Base-by-base conservation (phyloP, 1,140 invertebrate species). In the Drosophila miranda region DNA sequence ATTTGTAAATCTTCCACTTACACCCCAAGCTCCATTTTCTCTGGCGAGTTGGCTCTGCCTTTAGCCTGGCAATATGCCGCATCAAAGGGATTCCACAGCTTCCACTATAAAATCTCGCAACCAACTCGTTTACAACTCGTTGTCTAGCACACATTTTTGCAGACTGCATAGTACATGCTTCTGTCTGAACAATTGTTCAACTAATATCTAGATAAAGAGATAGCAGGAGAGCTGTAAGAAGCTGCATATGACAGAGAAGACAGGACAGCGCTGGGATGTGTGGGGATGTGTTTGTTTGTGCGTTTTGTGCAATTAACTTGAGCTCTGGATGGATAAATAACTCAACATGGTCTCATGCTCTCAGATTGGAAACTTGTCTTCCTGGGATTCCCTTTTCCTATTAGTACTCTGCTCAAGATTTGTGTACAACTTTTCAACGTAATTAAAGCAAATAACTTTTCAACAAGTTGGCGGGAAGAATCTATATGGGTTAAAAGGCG, bases 121-220 rank as follows among this genome's bases (percentile, higher is more conserved):
- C 50, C 46, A 51, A 38, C 54, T 71, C 42, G 16, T 42, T 71
- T 11, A 46, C 28, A 48, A 38, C 55, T 26, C 49, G 38, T 61
- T 71, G 66, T 52, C 52, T 71, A 43, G 59, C 56, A 60, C 66
- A 73, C 68, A 61, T 71, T 52, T 52, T 71, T 56, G 67, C 62
- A 26, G 44, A 50, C 7, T 16, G 1, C 16, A 16, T 5, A 52
- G 2, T 3, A 5, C 26, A 26, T 43, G 19, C 56, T 38, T 44
- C 6, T 23, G 30, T 21, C 16, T 30, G 2, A 51, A 26, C 57
- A 16, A 16, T 16, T 16, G 16, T 16, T 16, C 1, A 16, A 16
- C 16, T 16, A 16, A 16, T 16, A 16, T 23, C 23, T 23, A 3
- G 23, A 71, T 38, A 23, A 21, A 52, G 9, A 38, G 7, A 14